These are phyloP conservation scores for Hemiprocne comata DNA, from an alignment of 2,113 vertebrate genomes.

Conservation along the genomic window DNA sequence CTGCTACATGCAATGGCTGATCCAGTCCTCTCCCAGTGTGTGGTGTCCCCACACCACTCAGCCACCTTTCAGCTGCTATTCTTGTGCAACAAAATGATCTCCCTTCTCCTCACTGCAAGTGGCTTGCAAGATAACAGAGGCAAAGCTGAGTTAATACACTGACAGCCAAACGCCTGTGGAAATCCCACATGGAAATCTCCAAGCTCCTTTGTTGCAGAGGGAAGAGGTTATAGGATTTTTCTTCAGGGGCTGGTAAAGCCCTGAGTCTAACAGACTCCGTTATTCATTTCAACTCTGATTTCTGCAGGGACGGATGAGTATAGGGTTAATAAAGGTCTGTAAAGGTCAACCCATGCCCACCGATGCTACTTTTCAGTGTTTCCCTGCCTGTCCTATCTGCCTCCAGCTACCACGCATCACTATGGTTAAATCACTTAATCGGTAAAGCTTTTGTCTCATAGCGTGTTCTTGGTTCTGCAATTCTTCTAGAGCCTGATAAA, in stretches of 20 bases:
- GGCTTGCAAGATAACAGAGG: not conserved
- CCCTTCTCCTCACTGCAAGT: not conserved
- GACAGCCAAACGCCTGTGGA: not conserved
- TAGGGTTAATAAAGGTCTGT: not conserved
- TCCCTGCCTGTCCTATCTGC: not conserved
- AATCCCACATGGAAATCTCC: not conserved
- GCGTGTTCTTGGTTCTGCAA: not conserved
- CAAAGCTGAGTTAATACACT: not conserved
- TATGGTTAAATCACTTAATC: not conserved
- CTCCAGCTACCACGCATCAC: not conserved
- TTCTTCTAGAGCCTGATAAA: conserved; percentile 6
- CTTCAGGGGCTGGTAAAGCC: not conserved
- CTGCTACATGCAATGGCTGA: not conserved
- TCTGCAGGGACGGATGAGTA: not conserved
- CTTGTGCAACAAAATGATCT: not conserved
- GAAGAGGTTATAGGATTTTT: not conserved
- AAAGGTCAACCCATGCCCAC: not conserved
- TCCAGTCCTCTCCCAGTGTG: rapidly evolving
- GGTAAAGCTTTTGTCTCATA: conserved; percentile 3
- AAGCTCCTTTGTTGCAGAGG: not conserved
- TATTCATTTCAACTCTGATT: not conserved
- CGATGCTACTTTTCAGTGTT: not conserved
- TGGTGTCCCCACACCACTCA: not conserved
- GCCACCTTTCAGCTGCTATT: not conserved
- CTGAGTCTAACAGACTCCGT: not conserved